Evolutionary conservation across 2,888 invertebrate genomes (phyloP), one percentile per base, ranked within the genome.

Genomic region (Myopa testacea): DNA sequence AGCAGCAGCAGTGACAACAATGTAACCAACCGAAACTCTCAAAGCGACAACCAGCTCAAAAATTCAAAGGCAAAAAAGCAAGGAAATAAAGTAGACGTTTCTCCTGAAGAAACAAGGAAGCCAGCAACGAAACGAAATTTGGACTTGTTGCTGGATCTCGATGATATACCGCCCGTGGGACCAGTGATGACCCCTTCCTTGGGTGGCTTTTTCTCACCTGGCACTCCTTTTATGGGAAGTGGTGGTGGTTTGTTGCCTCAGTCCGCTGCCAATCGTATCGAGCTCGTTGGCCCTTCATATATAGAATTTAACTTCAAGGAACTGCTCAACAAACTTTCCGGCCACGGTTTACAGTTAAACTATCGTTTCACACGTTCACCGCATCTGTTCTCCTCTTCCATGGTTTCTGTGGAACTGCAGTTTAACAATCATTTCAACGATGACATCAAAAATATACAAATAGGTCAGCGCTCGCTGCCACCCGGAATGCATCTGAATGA

Each of bases 71-170:
- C 74, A 50, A 70, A 73, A 75, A 8, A 34, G 63, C 8, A 72
- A 65, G 5, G 26, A 19, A 26, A 72, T 6, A 3, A 62, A 75
- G 38, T 71, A 80, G 69, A 60, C 65, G 7, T 55, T 34, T 19
- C 62, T 70, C 79, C 79, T 3, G 73, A 73, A n/a, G 78, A 82
- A 60, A 70, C 77, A 67, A 75, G 80, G 76, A 83, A 84, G 81
- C 58, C 69, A 65, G 38, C 67, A 52, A 2, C 72, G 8, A 91
- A 93, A 86, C 90, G 94, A 6, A 96, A 96, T 89, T 89, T 96
- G 81, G 97, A 97, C 88, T 90, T 97, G 19, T 90, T 98, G 12
- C 88, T 98, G 60, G 97, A 97, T 86, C 90, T 98, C 81, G 95
- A 95, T 86, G 93, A 93, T 85, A 93, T 93, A 77, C 92, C 93